Conservation (phyloP, 2,888 invertebrate species). For the Phanerotoma sp. region DNA sequence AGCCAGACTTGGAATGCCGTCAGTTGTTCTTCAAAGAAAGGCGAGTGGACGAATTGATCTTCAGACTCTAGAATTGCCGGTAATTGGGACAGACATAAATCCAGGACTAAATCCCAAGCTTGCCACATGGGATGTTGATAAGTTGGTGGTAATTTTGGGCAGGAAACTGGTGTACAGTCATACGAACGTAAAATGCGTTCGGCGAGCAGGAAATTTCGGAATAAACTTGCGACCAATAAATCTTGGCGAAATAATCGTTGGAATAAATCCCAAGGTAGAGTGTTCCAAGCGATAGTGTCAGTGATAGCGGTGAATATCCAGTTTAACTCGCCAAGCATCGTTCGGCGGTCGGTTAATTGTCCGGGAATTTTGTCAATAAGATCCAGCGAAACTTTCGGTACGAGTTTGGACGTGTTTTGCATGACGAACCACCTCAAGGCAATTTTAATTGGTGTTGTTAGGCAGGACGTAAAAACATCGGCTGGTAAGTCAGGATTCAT, state of each 20-base stretch:
- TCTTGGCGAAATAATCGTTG: slow-evolving; percentile 97
- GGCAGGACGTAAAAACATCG: slow-evolving; percentile 95
- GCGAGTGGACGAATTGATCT: slow-evolving; percentile 71
- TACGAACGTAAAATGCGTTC: slow-evolving; percentile 95
- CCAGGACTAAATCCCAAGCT: slow-evolving; percentile 97
- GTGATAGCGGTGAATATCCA: slow-evolving; percentile 99
- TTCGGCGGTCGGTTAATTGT: slow-evolving; percentile 88
- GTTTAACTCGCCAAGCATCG: slow-evolving; percentile 98
- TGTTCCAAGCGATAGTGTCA: slow-evolving; percentile 99
- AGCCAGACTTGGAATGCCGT: slow-evolving; percentile 98
- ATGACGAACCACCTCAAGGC: slow-evolving; percentile 93
- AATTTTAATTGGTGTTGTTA: slow-evolving; percentile 97
- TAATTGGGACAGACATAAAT: slow-evolving; percentile 89
- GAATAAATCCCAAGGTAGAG: slow-evolving; percentile 90
- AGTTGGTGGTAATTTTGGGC: slow-evolving; percentile 88
- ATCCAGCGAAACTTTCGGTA: slow-evolving; percentile 80
- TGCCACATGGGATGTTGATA: slow-evolving; percentile 92
- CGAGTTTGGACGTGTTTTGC: slow-evolving; percentile 78
- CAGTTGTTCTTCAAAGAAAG: slow-evolving; percentile 97
- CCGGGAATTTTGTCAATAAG: slow-evolving; percentile 96
- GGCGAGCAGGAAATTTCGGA: slow-evolving; percentile 95
- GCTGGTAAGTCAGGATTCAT: slow-evolving; percentile 98
- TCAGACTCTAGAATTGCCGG: slow-evolving; percentile 71
- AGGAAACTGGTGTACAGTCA: slow-evolving; percentile 95
- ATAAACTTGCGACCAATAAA: slow-evolving; percentile 95